phyloP scores from a whole-genome alignment of 2,113 vertebrate species.

The Nothoprocta perdicaria region DNA sequence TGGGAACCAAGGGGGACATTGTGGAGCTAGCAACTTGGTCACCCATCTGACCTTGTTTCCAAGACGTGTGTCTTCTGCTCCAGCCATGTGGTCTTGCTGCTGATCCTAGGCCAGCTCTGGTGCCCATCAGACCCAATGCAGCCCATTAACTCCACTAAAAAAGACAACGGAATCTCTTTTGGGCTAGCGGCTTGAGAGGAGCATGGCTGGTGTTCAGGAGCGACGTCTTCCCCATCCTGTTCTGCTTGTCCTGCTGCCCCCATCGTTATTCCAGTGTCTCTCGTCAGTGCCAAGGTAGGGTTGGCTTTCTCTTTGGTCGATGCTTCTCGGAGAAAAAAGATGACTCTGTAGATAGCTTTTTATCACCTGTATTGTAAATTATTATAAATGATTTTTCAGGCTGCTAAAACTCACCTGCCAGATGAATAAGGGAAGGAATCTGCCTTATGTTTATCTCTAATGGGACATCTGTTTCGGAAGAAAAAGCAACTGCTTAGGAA shows the following conservation, averaged over 20 bases:
- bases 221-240: too few species aligned
- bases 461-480: not conserved
- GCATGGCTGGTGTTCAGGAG: too few species aligned
- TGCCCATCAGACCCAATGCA: not conserved
- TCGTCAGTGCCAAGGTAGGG: not conserved
- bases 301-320: not conserved
- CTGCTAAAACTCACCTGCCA: not conserved
- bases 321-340: not conserved
- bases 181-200: not conserved
- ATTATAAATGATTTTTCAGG: not conserved
- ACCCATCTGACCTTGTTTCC: not conserved
- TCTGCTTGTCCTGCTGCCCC: not conserved
- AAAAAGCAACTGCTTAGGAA: not conserved
- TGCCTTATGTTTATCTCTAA: not conserved
- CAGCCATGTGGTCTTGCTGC: not conserved
- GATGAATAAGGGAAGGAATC: not conserved
- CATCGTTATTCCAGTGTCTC: not conserved
- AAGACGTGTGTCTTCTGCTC: not conserved
- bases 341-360: not conserved
- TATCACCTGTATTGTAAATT: not conserved
- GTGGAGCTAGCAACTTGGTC: accelerated
- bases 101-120: not conserved
- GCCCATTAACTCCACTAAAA: not conserved
- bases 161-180: not conserved
- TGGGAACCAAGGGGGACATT: too few species aligned